Percentiles rank a stretch among this genome's conserved stretches.
Evolutionary conservation across 2,797 vertebrate genomes (phyloP).

Genomic region (Paguma larvata): DNA sequence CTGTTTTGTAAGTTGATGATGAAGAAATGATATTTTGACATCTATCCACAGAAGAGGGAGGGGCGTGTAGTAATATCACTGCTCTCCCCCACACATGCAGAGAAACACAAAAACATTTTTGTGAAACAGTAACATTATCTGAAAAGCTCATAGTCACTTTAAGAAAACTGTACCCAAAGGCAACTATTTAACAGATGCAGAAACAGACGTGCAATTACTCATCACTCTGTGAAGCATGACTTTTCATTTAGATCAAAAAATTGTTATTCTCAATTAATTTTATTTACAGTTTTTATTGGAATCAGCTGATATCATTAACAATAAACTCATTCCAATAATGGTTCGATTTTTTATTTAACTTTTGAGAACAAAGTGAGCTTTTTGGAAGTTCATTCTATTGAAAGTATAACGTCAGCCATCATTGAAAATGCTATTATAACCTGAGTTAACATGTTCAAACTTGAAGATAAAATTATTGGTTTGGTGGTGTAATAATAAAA

Average conservation of each 20-base stretch:
- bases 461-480: background rate
- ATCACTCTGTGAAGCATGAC: constrained; percentile 18
- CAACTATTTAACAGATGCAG: constrained; percentile 16
- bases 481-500: background rate
- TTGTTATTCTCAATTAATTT: constrained; percentile 50
- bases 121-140: background rate
- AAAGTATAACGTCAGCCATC: background rate
- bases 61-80: background rate
- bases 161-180: background rate
- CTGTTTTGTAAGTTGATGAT: background rate
- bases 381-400: background rate
- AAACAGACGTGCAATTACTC: background rate
- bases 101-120: background rate
- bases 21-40: background rate
- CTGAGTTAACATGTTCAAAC: background rate
- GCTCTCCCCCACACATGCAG: background rate
- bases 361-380: background rate
- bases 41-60: background rate
- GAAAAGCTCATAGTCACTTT: background rate
- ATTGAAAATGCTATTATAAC: background rate
- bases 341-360: background rate
- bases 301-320: background rate
- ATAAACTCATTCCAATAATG: constrained; percentile 1
- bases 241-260: constrained; percentile 67
- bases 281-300: background rate